Base-by-base conservation (phyloP, 2,113 vertebrate species). In the Zosterops borbonicus region DNA sequence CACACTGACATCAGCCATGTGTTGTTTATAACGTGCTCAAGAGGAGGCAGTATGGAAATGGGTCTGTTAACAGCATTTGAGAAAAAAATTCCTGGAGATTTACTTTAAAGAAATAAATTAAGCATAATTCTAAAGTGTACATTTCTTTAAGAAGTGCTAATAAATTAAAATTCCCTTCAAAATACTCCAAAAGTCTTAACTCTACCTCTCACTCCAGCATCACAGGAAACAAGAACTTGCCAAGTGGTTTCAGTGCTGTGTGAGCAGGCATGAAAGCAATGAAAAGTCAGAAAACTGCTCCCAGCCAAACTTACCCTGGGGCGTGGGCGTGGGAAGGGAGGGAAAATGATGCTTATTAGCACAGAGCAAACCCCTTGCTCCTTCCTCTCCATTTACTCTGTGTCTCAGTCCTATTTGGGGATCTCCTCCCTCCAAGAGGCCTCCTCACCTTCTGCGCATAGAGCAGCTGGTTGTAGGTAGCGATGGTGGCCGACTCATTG, bases 391-490 rank as follows among this genome's bases (percentile, higher is more conserved):
- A 1, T 52, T 56, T 69, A 12, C 0, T 1, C 35, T 11, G 29
- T 1, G 24, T 24, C 17, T 65, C 4, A 0, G 13, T 35, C 7
- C 2, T 7, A 4, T 41, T 5, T 2, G 3, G 22, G 37, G 18
- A 14, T 67, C 14, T 67, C 28, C 14, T 87, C 21, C 37, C 2
- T 3, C 41, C 0, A 42, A 11, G 39, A 47, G 28, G 23, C 14
- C 47, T 3, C 58, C 87, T 95, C 87, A 99, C 99, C 99, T 99
- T 98, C 97, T 99, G 99, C 9, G 99, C 98, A 0, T 99, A 99
- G 64, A 97, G 97, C 67, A 99, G 98, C 98, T 99, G 99, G 69
- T 60, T 98, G 73, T 98, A 99, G 0, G 99, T 99, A 4, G 99
- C 99, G 3, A 99, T 15, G 27, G 90, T 92, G 11, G 98, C 99